Evolutionary conservation across 2,888 invertebrate species (phyloP).

Genomic region (Prosopocoilus inquinatus): DNA sequence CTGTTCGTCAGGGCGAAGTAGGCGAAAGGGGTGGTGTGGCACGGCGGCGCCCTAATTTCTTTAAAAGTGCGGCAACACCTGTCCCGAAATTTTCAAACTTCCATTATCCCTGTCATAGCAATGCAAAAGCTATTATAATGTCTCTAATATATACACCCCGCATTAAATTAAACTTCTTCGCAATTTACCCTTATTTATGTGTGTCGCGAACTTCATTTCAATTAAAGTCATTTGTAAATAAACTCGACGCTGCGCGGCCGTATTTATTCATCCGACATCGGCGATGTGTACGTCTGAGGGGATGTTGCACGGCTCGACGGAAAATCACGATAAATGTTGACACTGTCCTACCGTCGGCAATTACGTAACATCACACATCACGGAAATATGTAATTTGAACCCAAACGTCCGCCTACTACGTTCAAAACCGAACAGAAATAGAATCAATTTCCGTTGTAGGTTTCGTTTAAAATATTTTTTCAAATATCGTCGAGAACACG

Average conservation of each 20-base stretch:
- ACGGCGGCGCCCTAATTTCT: slow-evolving; percentile 30
- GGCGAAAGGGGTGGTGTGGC: not conserved
- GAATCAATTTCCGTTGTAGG: too few species aligned
- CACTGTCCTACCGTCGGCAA: too few species aligned
- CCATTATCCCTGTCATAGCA: slow-evolving; percentile 35
- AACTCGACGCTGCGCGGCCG: not conserved
- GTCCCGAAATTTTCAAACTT: slow-evolving; percentile 37
- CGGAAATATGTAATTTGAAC: too few species aligned
- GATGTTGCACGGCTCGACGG: too few species aligned
- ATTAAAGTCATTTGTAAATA: slow-evolving; percentile 12
- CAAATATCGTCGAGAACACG: too few species aligned
- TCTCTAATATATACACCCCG: slow-evolving; percentile 30
- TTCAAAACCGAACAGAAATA: too few species aligned
- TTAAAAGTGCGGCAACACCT: slow-evolving; percentile 38
- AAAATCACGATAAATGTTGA: too few species aligned
- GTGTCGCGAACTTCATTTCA: slow-evolving; percentile 17
- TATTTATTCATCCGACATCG: too few species aligned
- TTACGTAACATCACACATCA: too few species aligned
- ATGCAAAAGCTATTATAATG: slow-evolving; percentile 29
- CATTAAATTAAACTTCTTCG: slow-evolving; percentile 37
- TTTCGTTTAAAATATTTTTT: too few species aligned
- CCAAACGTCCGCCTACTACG: too few species aligned
- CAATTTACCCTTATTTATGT: slow-evolving; percentile 35
- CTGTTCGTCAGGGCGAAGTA: not conserved
- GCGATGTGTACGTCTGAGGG: too few species aligned